Evolutionary conservation across 1,140 invertebrate genomes (phyloP), one percentile per base, ranked within the genome.

Genomic region (Rhynchophorus ferrugineus): DNA sequence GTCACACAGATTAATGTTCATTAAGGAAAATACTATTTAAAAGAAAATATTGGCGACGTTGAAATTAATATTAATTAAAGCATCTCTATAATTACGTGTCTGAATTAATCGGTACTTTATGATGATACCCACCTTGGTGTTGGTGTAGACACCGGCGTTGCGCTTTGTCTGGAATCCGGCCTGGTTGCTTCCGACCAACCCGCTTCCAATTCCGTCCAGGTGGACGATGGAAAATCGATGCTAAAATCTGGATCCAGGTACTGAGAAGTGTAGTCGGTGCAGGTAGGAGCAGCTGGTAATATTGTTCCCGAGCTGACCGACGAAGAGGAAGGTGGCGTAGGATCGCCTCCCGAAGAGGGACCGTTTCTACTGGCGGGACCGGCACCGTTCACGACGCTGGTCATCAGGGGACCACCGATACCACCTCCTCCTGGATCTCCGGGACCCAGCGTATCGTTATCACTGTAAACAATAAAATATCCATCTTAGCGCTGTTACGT

Each of bases 391-490:
- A 80, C 73, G 24, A 80, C 75, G 21, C 79, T 81, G 6, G 78
- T 75, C 78, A 83, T 81, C 21, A 83, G 66, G 0, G 81, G 81
- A 0, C 79, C 81, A 24, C 80, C 80, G 21, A 81, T 69, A 24
- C 54, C 54, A 14, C 54, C 58, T 38, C 67, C 68, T 21, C 71
- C 71, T 14, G 71, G 62, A 56, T 70, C 69, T 3, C 29, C 41
- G 22, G 64, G 58, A 43, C 70, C 69, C 19, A 59, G 49, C 3
- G 71, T 61, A 22, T 79, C 77, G 43, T 76, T 75, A 58, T 79
- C 77, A 24, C 71, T 73, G 37, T 11, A 24, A 54, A 44, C 24
- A 42, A 42, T 19, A 42, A 8, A 8, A 17, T 9, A 3, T 6
- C 3, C 9, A 42, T 6, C 3, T 8, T 1, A n/a, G 13, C 41